Percentiles rank a stretch among this genome's conserved stretches.
phyloP scores from a whole-genome alignment of 2,797 vertebrate genomes.

The Coregonus sp. region DNA sequence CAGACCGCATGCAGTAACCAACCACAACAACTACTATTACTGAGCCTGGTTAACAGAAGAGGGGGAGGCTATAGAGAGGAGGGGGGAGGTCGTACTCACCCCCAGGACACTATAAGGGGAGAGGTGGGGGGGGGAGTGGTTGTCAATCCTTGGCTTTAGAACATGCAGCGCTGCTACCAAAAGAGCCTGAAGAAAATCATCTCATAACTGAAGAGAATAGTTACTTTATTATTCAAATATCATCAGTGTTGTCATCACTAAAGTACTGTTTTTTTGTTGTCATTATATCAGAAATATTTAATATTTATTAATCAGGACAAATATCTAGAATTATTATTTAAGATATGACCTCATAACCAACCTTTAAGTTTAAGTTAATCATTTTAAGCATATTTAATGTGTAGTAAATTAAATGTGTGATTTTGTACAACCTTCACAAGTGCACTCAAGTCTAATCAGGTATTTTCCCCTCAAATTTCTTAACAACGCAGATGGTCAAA shows the following conservation, averaged over 20 bases:
- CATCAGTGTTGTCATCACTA: constrained; percentile 56
- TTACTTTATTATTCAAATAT: constrained; percentile 57
- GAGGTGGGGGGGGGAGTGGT: constrained; percentile 28
- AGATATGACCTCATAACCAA: constrained; percentile 44
- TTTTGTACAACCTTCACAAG: constrained; percentile 45
- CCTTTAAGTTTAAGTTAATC: constrained; percentile 15
- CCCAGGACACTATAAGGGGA: constrained; percentile 20
- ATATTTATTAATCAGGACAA: constrained; percentile 69
- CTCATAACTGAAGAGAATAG: constrained; percentile 38
- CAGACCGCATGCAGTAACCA: constrained; percentile 92
- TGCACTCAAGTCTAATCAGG: constrained; percentile 71
- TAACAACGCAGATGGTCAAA: constrained; percentile 51
- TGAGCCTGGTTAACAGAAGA: constrained; percentile 21
- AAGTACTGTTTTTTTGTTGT: constrained; percentile 24
- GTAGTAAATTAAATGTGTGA: constrained; percentile 44
- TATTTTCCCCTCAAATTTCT: constrained; percentile 74
- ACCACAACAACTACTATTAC: background rate
- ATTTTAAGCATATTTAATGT: constrained; percentile 12
- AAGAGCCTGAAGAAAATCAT: constrained; percentile 58
- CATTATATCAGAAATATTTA: constrained; percentile 69
- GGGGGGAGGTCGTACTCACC: constrained; percentile 14
- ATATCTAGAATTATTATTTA: constrained; percentile 55
- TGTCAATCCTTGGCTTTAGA: constrained; percentile 62
- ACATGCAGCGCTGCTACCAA: constrained; percentile 68
- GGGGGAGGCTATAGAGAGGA: constrained; percentile 5